These are phyloP conservation scores for Parthenolecanium corni DNA, from an alignment of 2,888 invertebrate genomes.

Conservation along the genomic window DNA sequence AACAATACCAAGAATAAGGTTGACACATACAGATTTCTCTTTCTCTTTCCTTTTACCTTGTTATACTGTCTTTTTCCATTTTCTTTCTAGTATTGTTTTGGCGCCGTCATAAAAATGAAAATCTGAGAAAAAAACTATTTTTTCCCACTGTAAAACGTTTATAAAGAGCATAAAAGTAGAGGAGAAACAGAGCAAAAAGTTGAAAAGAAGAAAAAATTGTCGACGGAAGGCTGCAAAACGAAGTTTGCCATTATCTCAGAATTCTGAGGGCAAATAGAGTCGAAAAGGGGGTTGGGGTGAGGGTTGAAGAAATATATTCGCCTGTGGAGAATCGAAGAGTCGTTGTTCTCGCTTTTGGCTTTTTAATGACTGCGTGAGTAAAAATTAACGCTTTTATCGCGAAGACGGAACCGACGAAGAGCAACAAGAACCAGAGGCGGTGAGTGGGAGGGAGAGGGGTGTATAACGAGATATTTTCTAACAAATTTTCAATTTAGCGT, in stretches of 20 bases:
- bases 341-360: too few species aligned
- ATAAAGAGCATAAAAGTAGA: neutral
- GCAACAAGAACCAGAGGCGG: too few species aligned
- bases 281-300: neutral
- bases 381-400: too few species aligned
- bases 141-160: neutral
- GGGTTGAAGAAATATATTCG: neutral
- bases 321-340: too few species aligned
- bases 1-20: constrained; percentile 14
- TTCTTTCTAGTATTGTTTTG: constrained; percentile 7
- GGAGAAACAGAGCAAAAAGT: neutral
- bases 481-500: too few species aligned
- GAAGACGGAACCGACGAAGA: too few species aligned
- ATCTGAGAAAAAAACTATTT: constrained; percentile 22
- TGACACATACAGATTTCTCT: constrained; percentile 1
- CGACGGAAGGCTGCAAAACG: neutral
- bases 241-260: neutral
- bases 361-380: too few species aligned
- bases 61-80: constrained; percentile 4
- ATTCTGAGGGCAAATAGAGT: neutral
- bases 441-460: too few species aligned
- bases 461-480: too few species aligned
- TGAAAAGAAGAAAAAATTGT: neutral
- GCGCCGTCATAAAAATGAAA: constrained; percentile 29
- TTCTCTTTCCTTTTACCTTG: neutral